Evolutionary conservation across 2,797 vertebrate species (phyloP).

Genomic region (Dromococcyx pavoninus): DNA sequence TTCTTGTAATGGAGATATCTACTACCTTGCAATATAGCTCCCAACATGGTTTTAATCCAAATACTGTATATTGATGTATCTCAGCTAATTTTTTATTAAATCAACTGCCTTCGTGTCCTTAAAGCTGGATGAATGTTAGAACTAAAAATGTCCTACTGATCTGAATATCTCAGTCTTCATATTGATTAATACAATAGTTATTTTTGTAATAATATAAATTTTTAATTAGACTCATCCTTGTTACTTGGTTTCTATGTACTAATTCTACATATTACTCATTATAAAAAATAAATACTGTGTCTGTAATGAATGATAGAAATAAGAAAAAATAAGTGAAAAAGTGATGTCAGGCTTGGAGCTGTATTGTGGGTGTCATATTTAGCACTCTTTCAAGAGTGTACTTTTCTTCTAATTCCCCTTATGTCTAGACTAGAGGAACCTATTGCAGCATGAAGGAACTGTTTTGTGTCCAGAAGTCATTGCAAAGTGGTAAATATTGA

Average conservation of each 20-base stretch:
- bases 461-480: constrained; percentile 32
- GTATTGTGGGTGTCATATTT: background rate
- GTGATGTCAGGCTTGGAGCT: background rate
- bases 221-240: constrained; percentile 39
- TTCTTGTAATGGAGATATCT: background rate
- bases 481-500: constrained; percentile 44
- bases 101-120: background rate
- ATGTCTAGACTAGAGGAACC: background rate
- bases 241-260: constrained; percentile 22
- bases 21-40: background rate
- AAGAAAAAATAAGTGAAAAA: background rate
- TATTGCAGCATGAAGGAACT: constrained; percentile 17
- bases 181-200: constrained; percentile 49
- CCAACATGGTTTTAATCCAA: background rate
- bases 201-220: constrained; percentile 49
- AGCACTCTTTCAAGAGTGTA: background rate
- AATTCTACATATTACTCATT: constrained; percentile 15
- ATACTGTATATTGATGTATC: background rate
- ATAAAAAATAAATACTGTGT: constrained; percentile 22
- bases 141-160: constrained; percentile 45
- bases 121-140: constrained; percentile 35
- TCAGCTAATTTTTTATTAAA: constrained; percentile 1
- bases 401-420: background rate
- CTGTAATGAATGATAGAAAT: background rate
- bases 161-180: constrained; percentile 26